Percentiles rank a stretch among this genome's conserved stretches.
phyloP scores from a whole-genome alignment of 1,140 invertebrate genomes.

The Fopius arisanus region DNA sequence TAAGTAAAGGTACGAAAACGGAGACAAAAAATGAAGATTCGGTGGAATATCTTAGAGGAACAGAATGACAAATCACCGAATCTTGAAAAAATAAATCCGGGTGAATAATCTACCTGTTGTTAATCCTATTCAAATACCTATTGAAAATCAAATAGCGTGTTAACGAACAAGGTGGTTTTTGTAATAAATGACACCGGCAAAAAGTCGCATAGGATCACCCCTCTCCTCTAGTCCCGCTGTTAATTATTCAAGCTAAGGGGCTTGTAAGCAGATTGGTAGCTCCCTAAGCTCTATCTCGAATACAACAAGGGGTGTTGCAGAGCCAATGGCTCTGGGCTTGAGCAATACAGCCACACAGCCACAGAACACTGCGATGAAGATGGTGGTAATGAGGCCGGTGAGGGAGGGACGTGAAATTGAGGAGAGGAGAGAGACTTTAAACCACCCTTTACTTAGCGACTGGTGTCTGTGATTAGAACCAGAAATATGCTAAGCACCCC shows the following conservation, averaged over 20 bases:
- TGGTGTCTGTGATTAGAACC: slow-evolving; percentile 56
- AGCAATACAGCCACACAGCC: neutral
- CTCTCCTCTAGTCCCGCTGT: slow-evolving; percentile 40
- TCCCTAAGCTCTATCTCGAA: slow-evolving; percentile 56
- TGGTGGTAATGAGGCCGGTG: neutral
- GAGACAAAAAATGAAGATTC: too few species aligned
- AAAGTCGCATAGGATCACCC: slow-evolving; percentile 50
- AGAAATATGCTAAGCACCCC: slow-evolving; percentile 56
- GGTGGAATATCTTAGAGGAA: neutral
- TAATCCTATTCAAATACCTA: slow-evolving; percentile 39
- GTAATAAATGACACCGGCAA: slow-evolving; percentile 58
- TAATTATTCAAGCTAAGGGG: slow-evolving; percentile 65
- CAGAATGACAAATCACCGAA: neutral
- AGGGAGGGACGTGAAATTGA: neutral
- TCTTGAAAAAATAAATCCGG: neutral
- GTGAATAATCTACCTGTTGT: slow-evolving; percentile 37
- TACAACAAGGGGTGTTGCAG: slow-evolving; percentile 48
- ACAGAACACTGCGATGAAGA: neutral
- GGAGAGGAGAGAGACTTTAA: slow-evolving; percentile 49
- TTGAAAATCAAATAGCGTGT: slow-evolving; percentile 53
- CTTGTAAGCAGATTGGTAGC: slow-evolving; percentile 64
- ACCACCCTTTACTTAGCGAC: slow-evolving; percentile 49
- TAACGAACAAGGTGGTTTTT: slow-evolving; percentile 54
- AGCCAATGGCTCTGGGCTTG: neutral
- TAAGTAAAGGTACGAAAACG: too few species aligned